Evolutionary conservation across 2,113 vertebrate genomes (phyloP).

Genomic region (Varanus komodoensis): DNA sequence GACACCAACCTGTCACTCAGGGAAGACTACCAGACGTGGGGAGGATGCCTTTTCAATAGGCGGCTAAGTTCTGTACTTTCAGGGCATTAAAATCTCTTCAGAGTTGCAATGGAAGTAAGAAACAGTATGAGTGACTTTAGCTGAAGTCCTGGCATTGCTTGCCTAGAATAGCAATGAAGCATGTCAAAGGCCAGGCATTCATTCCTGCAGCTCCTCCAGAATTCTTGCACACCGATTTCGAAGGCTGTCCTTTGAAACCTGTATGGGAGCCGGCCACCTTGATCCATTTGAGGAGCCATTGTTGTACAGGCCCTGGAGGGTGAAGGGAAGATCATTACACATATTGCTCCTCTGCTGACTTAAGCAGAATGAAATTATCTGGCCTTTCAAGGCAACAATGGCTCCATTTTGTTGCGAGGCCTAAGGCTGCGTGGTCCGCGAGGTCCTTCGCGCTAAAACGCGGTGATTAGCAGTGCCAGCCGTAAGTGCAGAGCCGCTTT

Average conservation of each 20-base stretch:
- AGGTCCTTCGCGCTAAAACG: slow-evolving; percentile 36
- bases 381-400: slow-evolving; percentile 50
- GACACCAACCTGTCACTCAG: slow-evolving; percentile 34
- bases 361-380: slow-evolving; percentile 58
- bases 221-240: slow-evolving; percentile 52
- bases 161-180: slow-evolving; percentile 42
- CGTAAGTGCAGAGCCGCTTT: slow-evolving; percentile 17
- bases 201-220: slow-evolving; percentile 50
- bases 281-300: slow-evolving; percentile 37
- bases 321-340: slow-evolving; percentile 55
- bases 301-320: slow-evolving; percentile 52
- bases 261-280: slow-evolving; percentile 34
- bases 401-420: slow-evolving; percentile 9
- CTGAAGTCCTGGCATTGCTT: slow-evolving; percentile 9
- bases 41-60: slow-evolving; percentile 35
- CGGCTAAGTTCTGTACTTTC: slow-evolving; percentile 11
- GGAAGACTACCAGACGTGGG: not conserved
- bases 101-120: slow-evolving; percentile 15
- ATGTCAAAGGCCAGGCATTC: slow-evolving; percentile 51
- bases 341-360: slow-evolving; percentile 41
- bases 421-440: not conserved
- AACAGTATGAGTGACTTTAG: slow-evolving; percentile 24
- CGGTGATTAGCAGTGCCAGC: slow-evolving; percentile 34
- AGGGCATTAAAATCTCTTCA: slow-evolving; percentile 40
- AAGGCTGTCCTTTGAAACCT: slow-evolving; percentile 48